phyloP scores from a whole-genome alignment of 2,797 vertebrate species.

The Scomberomorus guttatus region DNA sequence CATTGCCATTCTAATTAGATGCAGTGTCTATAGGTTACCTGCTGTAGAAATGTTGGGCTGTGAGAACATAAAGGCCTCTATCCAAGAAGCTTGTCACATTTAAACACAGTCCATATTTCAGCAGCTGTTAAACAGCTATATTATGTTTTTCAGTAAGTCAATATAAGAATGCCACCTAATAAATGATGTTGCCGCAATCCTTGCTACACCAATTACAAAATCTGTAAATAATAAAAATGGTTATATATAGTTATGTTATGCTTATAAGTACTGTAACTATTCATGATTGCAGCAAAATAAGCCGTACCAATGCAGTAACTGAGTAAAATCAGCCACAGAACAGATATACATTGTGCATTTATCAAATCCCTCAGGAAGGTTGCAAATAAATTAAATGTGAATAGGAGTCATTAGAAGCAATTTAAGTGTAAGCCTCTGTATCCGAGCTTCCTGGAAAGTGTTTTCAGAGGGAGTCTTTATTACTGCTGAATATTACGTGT shows the following conservation, averaged over 20 bases:
- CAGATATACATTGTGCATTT: conserved; percentile 4
- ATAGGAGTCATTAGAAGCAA: conserved; percentile 48
- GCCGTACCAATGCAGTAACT: neutral
- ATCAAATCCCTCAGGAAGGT: conserved; percentile 30
- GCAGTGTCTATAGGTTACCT: neutral
- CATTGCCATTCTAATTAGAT: neutral
- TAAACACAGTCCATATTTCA: no score
- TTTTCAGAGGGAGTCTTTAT: conserved; percentile 49
- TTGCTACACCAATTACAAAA: neutral
- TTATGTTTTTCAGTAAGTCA: neutral
- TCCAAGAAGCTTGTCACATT: conserved; percentile 3
- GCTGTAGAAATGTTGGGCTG: neutral
- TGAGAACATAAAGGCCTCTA: neutral
- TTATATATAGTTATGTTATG: no score
- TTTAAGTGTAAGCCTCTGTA: conserved; percentile 40
- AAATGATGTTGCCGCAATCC: neutral
- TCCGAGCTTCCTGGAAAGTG: conserved; percentile 56
- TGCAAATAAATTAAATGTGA: conserved; percentile 49
- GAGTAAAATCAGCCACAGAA: neutral
- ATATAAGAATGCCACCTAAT: neutral
- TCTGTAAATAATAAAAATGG: neutral
- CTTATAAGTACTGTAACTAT: neutral
- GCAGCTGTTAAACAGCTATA: neutral
- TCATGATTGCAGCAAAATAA: neutral
- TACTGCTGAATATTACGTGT: conserved; percentile 49